Percentiles rank a stretch among this genome's conserved stretches.
Evolutionary conservation across 2,113 vertebrate species (phyloP).

Genomic region (Eretmochelys imbricata): DNA sequence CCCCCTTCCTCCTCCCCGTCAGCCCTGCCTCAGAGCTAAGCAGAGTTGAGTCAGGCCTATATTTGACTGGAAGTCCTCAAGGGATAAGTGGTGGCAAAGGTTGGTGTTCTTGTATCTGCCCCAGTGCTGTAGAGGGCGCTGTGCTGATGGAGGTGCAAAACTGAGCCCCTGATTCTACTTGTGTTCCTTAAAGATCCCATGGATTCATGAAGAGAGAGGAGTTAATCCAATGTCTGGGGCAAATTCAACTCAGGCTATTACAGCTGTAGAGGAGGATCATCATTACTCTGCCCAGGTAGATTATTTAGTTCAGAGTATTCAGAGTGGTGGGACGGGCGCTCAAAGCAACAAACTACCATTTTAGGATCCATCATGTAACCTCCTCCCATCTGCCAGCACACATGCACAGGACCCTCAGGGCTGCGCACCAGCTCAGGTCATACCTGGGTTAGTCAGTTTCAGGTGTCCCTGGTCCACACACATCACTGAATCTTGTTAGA

Average conservation of each 20-base stretch:
- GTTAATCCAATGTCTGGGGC: not conserved
- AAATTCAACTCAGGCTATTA: not conserved
- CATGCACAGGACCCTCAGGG: no score
- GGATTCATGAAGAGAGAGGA: not conserved
- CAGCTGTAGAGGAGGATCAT: not conserved
- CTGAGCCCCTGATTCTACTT: not conserved
- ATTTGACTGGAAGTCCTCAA: not conserved
- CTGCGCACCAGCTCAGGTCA: not conserved
- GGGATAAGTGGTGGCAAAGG: not conserved
- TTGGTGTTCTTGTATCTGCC: not conserved
- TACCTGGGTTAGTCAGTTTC: no score
- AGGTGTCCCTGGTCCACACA: not conserved
- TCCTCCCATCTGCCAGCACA: not conserved
- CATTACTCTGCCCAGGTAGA: not conserved
- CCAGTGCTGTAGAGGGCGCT: not conserved
- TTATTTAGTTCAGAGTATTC: not conserved
- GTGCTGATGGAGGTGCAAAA: not conserved
- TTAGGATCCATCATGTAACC: not conserved
- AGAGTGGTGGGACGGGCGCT: not conserved
- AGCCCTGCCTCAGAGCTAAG: not conserved
- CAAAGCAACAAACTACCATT: not conserved
- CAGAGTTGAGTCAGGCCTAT: not conserved
- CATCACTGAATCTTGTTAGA: not conserved
- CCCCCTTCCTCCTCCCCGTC: no score
- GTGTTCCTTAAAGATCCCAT: not conserved